A percentile compares a stretch with the other conserved stretches of the same genome.
Conservation (phyloP, 2,797 vertebrate species). For the Cephalopachus bancanus region DNA sequence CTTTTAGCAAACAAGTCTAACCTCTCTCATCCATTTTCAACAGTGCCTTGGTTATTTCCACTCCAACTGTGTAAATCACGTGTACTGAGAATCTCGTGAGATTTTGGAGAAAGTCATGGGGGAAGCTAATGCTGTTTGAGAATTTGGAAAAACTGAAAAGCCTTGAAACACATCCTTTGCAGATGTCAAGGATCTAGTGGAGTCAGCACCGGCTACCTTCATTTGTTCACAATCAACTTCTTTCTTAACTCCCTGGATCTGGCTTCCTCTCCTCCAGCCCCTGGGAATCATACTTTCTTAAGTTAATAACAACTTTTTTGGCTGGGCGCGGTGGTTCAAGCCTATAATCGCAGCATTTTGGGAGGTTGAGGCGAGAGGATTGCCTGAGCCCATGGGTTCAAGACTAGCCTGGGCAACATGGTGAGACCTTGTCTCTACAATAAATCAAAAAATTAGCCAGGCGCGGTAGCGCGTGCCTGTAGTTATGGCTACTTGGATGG, state of each 20-base stretch:
- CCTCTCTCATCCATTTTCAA: constrained; percentile 39
- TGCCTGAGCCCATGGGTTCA: too few relatives aligned
- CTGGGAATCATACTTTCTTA: background rate
- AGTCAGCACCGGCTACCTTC: constrained; percentile 36
- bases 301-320: constrained; percentile 32
- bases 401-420: too few relatives aligned
- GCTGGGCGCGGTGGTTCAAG: too few relatives aligned
- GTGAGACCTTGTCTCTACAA: too few relatives aligned
- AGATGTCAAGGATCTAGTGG: constrained; percentile 30
- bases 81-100: background rate
- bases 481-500: too few relatives aligned
- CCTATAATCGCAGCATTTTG: too few relatives aligned
- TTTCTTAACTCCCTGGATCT: constrained; percentile 43
- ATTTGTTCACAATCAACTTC: constrained; percentile 55
- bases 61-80: constrained; percentile 37
- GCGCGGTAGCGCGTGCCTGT: too few relatives aligned
- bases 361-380: too few relatives aligned
- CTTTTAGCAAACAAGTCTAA: constrained; percentile 65
- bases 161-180: constrained; percentile 53
- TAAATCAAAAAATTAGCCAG: too few relatives aligned
- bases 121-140: constrained; percentile 57
- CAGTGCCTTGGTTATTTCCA: constrained; percentile 55
- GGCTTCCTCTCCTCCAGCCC: constrained; percentile 43
- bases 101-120: background rate
- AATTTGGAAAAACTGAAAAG: constrained; percentile 72